Evolutionary conservation across 2,113 vertebrate species (phyloP).

Genomic region (Poecile atricapillus): DNA sequence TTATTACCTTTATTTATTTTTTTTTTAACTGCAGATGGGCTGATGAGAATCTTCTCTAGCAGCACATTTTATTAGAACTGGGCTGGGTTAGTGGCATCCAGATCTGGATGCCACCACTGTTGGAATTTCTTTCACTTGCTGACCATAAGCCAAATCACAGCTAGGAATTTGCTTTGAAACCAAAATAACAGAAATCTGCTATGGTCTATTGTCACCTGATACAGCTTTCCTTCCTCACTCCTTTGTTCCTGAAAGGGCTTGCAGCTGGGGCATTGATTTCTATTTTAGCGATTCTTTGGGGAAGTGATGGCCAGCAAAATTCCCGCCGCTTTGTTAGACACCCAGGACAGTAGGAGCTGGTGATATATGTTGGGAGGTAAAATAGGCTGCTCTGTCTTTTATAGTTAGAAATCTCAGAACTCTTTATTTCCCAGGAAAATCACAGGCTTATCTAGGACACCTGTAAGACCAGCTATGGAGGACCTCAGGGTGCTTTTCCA

Average conservation of each 20-base stretch:
- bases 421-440: background rate
- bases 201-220: constrained; percentile 19
- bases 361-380: background rate
- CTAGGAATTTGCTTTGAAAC: constrained; percentile 47
- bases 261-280: constrained; percentile 44
- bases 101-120: background rate
- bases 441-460: background rate
- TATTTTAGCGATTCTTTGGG: background rate
- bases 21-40: background rate
- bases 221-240: background rate
- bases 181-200: constrained; percentile 12
- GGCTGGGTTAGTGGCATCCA: background rate
- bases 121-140: constrained; percentile 21
- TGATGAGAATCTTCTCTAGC: background rate
- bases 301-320: constrained; percentile 10
- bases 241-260: constrained; percentile 44
- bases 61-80: background rate
- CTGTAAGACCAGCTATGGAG: background rate
- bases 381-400: background rate
- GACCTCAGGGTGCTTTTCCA: background rate
- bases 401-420: background rate
- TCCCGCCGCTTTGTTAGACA: constrained; percentile 17
- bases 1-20: background rate
- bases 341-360: constrained; percentile 16
- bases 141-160: constrained; percentile 40